These are phyloP conservation scores for Plebejus argus DNA, from an alignment of 2,888 invertebrate species.

Conservation along the genomic window DNA sequence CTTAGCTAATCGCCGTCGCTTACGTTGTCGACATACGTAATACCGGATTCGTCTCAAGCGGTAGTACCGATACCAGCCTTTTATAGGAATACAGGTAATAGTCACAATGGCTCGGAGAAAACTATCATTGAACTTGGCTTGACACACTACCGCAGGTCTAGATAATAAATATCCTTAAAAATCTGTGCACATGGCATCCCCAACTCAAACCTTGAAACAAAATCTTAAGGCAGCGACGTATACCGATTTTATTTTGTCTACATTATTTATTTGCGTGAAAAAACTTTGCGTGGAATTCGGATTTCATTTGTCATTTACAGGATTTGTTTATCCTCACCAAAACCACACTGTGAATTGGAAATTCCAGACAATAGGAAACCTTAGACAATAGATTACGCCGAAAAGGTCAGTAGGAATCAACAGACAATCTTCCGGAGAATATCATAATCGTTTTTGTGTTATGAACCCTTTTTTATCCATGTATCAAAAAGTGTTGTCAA, in stretches of 20 bases:
- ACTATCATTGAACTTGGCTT: too few species aligned
- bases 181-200: not conserved
- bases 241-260: not conserved
- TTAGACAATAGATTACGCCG: not conserved
- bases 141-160: too few species aligned
- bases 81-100: too few species aligned
- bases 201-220: not conserved
- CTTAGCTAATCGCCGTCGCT: too few species aligned
- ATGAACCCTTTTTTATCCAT: too few species aligned
- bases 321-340: not conserved
- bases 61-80: too few species aligned
- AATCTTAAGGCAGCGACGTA: not conserved
- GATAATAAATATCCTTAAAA: not conserved
- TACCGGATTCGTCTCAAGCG: too few species aligned
- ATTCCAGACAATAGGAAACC: not conserved
- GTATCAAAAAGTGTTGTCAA: too few species aligned
- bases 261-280: constrained; percentile 13
- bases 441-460: too few species aligned
- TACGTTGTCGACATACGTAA: too few species aligned
- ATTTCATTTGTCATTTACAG: constrained; percentile 11
- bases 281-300: not conserved
- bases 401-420: not conserved
- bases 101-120: too few species aligned
- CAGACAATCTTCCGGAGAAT: not conserved
- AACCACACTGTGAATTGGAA: not conserved